Conservation (phyloP, 2,113 vertebrate species). For the Cyrtonyx montezumae region DNA sequence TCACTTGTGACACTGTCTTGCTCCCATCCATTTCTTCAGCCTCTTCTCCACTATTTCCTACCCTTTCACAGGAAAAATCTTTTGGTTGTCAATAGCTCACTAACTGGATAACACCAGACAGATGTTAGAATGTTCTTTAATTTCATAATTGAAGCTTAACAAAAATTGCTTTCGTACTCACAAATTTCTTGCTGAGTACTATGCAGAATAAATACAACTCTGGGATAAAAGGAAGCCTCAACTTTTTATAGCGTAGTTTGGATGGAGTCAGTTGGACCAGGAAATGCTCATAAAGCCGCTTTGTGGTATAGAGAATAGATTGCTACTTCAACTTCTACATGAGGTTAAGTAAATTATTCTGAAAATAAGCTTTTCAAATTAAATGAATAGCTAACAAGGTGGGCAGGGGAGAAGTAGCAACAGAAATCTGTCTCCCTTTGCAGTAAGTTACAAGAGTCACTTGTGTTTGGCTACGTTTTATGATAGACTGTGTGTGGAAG, state of each 20-base stretch:
- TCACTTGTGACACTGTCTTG: neutral
- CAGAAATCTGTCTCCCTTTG: neutral
- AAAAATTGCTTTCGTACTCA: neutral
- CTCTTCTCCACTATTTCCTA: neutral
- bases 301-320: fast-evolving
- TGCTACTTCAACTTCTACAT: neutral
- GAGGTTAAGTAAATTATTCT: neutral
- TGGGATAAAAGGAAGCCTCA: neutral
- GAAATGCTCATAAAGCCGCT: neutral
- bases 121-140: fast-evolving
- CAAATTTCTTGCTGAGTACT: fast-evolving
- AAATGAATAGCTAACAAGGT: neutral
- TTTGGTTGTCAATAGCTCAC: neutral
- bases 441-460: neutral
- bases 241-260: neutral
- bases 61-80: neutral
- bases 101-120: fast-evolving
- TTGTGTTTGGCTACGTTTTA: neutral
- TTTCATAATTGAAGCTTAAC: neutral
- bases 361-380: neutral
- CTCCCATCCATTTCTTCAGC: neutral
- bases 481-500: fast-evolving
- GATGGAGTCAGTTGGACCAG: neutral
- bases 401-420: neutral
- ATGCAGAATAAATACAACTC: neutral